phyloP scores from a whole-genome alignment of 2,113 vertebrate species.

The Cricetomys ansorgei region DNA sequence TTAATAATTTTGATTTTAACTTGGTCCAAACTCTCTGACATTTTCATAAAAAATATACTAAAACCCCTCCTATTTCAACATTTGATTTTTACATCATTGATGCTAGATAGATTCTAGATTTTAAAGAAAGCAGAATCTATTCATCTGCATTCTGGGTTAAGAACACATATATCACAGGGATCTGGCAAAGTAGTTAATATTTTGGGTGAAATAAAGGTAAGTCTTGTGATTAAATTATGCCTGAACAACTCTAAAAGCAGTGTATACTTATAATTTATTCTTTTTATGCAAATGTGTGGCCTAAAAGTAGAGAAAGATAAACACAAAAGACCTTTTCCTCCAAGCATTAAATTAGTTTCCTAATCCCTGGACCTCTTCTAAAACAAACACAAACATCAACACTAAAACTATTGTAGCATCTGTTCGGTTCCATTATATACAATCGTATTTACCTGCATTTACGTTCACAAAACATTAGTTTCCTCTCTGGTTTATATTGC shows the following conservation, averaged over 20 bases:
- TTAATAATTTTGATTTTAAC: neutral
- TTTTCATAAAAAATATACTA: neutral
- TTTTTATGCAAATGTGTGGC: neutral
- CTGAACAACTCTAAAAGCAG: neutral
- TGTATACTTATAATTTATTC: neutral
- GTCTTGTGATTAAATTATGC: neutral
- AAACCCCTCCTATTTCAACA: neutral
- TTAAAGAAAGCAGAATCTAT: constrained; percentile 16
- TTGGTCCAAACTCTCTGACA: neutral
- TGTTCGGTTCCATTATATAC: constrained; percentile 19
- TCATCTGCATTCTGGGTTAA: neutral
- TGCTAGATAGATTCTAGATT: neutral
- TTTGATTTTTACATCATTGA: neutral
- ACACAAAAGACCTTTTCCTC: neutral
- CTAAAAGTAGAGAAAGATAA: neutral
- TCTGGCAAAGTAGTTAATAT: neutral
- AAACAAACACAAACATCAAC: neutral
- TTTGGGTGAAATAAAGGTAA: neutral
- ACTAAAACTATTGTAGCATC: neutral
- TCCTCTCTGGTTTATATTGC: constrained; percentile 20
- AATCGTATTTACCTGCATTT: neutral
- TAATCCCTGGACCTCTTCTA: neutral
- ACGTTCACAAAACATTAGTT: constrained; percentile 4
- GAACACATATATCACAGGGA: neutral
- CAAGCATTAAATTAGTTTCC: neutral